Evolutionary conservation across 92 coral and sea anemone genomes (phyloP).

Genomic region (Zoanthus gigantus): DNA sequence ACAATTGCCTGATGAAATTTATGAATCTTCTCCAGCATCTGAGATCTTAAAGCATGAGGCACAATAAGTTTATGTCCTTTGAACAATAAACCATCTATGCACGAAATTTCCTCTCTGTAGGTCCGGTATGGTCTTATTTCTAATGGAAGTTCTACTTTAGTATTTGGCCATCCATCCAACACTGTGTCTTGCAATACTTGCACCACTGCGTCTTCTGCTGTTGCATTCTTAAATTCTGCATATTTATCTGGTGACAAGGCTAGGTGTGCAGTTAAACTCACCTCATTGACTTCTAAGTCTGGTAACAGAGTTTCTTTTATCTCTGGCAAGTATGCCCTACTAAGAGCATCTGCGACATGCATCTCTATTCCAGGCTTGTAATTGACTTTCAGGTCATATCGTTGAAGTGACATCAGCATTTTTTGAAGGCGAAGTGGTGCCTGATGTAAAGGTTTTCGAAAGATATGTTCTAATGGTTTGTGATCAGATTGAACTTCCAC

Average conservation of each 20-base stretch:
- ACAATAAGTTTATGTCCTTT: slow-evolving; percentile 47
- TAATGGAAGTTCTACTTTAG: slow-evolving; percentile 50
- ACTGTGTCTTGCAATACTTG: slow-evolving; percentile 51
- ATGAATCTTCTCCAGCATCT: neutral
- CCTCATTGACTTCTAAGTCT: slow-evolving; percentile 20
- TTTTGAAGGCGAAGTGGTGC: slow-evolving; percentile 55
- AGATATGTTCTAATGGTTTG: slow-evolving; percentile 23
- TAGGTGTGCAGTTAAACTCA: neutral
- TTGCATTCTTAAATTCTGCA: slow-evolving; percentile 43
- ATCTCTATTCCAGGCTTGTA: slow-evolving; percentile 40
- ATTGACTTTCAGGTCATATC: slow-evolving; percentile 32
- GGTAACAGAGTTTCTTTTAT: neutral
- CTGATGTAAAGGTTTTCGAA: slow-evolving; percentile 43
- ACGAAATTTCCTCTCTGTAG: slow-evolving; percentile 62
- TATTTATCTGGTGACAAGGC: slow-evolving; percentile 32
- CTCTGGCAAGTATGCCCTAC: slow-evolving; percentile 18
- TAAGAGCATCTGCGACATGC: slow-evolving; percentile 7
- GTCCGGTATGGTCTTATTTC: slow-evolving; percentile 59
- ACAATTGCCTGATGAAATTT: no score
- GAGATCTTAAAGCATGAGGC: neutral
- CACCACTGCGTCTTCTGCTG: slow-evolving; percentile 42
- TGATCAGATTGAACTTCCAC: slow-evolving; percentile 15
- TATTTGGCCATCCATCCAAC: slow-evolving; percentile 60
- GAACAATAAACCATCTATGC: slow-evolving; percentile 40
- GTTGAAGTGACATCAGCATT: slow-evolving; percentile 26